phyloP scores from a whole-genome alignment of 92 coral and sea anemone species.

The Siderastrea radians region DNA sequence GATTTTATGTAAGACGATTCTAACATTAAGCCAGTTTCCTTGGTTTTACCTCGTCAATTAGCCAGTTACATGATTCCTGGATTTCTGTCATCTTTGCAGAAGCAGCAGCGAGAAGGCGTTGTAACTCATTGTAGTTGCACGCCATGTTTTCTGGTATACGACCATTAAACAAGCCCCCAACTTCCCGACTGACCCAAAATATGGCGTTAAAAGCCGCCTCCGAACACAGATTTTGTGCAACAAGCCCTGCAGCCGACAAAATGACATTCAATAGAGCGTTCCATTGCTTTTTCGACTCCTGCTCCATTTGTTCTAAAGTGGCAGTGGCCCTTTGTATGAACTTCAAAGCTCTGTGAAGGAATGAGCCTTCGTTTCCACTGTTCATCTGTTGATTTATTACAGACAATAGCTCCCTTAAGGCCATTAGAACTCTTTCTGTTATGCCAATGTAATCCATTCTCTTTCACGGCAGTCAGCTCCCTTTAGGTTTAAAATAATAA shows the following conservation, averaged over 20 bases:
- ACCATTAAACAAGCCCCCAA: neutral
- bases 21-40: neutral
- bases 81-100: neutral
- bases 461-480: no score
- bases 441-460: conserved; percentile 2
- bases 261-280: neutral
- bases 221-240: conserved; percentile 12
- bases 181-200: neutral
- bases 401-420: neutral
- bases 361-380: neutral
- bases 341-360: neutral
- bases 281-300: neutral
- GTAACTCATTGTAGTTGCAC: neutral
- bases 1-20: no score
- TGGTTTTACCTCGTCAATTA: conserved; percentile 11
- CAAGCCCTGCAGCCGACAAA: conserved; percentile 7
- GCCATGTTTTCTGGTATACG: conserved; percentile 4
- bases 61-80: neutral
- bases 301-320: conserved; percentile 7
- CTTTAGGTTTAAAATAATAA: no score
- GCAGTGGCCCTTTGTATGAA: neutral
- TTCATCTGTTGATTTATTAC: neutral
- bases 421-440: neutral
- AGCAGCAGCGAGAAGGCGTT: neutral
- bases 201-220: neutral